Base-by-base conservation (phyloP, 2,113 vertebrate species). In the Carassius gibelio region DNA sequence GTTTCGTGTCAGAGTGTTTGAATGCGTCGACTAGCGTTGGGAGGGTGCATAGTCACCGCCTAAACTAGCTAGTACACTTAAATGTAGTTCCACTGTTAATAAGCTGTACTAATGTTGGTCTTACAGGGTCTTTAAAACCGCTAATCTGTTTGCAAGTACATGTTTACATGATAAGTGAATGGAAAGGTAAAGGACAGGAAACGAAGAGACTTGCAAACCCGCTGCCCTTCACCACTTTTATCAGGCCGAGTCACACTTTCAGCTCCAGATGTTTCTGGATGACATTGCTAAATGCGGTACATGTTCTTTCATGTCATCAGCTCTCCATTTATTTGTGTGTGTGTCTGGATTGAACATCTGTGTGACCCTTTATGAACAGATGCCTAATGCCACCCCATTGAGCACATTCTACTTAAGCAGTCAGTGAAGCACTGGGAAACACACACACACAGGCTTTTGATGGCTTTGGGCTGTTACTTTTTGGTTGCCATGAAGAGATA, bases 311-410 rank as follows among this genome's bases (percentile, higher is more conserved):
- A 15, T 82, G 30, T 23, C 83, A 85, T 55, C 48, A 82, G 34
- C 69, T 84, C 68, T 57, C 19, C 50, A 23, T 48, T 76, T 86
- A 75, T 72, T 64, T 83, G 80, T 55, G 57, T 77, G 84, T 55
- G 82, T 87, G 78, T 88, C 85, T 82, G 59, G 89, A 88, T 52
- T 45, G 68, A 92, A 91, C 91, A 93, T 92, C 92, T 92, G 92
- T 91, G 83, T 84, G 55, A 87, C 88, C 83, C 83, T 91, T 90
- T 89, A 90, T 89, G 87, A 92, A 89, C 91, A 93, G 89, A 88
- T 81, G 88, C 74, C 76, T 11, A 48, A 86, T 89, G 90, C 87
- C 89, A 88, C 88, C 88, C 83, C 57, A 76, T 85, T 91, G 86
- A 91, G 90, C 84, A 85, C 84, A 50, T 76, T 84, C 87, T 88